Percentiles rank a stretch among this genome's conserved stretches.
Evolutionary conservation across 2,888 invertebrate species (phyloP).

Genomic region (Sisyra terminalis): DNA sequence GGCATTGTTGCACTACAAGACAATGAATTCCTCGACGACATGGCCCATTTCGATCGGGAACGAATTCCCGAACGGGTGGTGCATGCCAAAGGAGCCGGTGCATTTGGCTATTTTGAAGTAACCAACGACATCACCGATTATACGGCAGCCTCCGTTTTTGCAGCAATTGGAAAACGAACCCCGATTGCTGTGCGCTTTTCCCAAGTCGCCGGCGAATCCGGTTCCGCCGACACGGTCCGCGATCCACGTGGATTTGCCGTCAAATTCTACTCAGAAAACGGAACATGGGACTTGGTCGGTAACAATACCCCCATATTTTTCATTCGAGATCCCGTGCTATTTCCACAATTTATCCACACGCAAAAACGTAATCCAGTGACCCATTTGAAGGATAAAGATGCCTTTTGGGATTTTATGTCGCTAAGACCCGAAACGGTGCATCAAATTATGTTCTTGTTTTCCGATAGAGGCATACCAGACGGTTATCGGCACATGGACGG

Average conservation of each 20-base stretch:
- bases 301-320: slow-evolving; percentile 91
- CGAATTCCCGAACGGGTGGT: slow-evolving; percentile 92
- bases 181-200: slow-evolving; percentile 69
- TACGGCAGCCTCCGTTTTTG: slow-evolving; percentile 62
- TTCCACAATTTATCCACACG: slow-evolving; percentile 92
- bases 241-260: slow-evolving; percentile 88
- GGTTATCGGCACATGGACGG: slow-evolving; percentile 91
- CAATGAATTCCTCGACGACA: slow-evolving; percentile 58
- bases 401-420: slow-evolving; percentile 93
- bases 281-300: slow-evolving; percentile 87
- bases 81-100: slow-evolving; percentile 90
- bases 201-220: slow-evolving; percentile 77
- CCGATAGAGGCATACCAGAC: slow-evolving; percentile 87
- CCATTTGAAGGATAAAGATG: slow-evolving; percentile 79
- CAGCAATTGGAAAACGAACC: slow-evolving; percentile 59
- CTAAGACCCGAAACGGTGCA: slow-evolving; percentile 78
- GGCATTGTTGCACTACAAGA: slow-evolving; percentile 84
- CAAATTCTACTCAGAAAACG: slow-evolving; percentile 87
- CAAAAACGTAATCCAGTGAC: slow-evolving; percentile 92
- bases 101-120: slow-evolving; percentile 76
- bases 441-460: slow-evolving; percentile 69
- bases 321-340: slow-evolving; percentile 75
- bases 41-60: slow-evolving; percentile 76
- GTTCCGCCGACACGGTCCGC: slow-evolving; percentile 79
- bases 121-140: slow-evolving; percentile 74